Evolutionary conservation across 2,113 vertebrate species (phyloP).

Genomic region (Rhabdornis inornatus): DNA sequence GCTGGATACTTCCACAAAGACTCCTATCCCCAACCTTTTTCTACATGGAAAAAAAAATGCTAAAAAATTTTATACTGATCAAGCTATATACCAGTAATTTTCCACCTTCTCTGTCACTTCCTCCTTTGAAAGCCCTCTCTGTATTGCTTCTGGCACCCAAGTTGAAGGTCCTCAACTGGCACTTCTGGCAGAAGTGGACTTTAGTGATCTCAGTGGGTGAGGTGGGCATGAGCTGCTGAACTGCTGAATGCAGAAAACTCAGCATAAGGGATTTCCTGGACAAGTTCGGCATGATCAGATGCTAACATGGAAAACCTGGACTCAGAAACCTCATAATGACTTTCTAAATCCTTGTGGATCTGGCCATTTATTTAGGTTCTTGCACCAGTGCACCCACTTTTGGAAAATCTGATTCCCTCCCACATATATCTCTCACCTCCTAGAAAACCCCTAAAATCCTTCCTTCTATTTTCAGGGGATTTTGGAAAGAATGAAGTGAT

Average conservation of each 20-base stretch:
- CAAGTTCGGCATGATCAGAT: not conserved
- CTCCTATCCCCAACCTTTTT: not conserved
- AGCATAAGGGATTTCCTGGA: not conserved
- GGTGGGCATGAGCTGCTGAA: not conserved
- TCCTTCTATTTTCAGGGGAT: slow-evolving; percentile 30
- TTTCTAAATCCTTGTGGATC: not conserved
- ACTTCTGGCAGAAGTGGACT: not conserved
- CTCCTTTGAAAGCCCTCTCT: not conserved
- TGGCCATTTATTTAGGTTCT: not conserved
- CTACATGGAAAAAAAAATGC: rapidly evolving
- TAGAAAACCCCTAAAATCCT: not conserved
- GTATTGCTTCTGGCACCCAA: not conserved
- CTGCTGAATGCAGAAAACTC: not conserved
- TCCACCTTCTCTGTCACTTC: not conserved
- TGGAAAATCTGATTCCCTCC: slow-evolving; percentile 20
- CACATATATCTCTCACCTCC: not conserved
- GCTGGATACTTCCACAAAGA: not conserved
- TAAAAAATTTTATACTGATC: not conserved
- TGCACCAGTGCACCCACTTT: not conserved
- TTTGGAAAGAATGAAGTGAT: slow-evolving; percentile 14
- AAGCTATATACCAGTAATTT: not conserved
- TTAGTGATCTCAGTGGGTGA: not conserved
- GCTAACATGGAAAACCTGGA: not conserved
- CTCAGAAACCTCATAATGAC: not conserved
- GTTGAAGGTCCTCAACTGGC: not conserved